Percentiles rank a stretch among this genome's conserved stretches.
These are phyloP conservation scores for Drosophila nigricruria DNA, from an alignment of 2,888 invertebrate genomes.

Conservation along the genomic window DNA sequence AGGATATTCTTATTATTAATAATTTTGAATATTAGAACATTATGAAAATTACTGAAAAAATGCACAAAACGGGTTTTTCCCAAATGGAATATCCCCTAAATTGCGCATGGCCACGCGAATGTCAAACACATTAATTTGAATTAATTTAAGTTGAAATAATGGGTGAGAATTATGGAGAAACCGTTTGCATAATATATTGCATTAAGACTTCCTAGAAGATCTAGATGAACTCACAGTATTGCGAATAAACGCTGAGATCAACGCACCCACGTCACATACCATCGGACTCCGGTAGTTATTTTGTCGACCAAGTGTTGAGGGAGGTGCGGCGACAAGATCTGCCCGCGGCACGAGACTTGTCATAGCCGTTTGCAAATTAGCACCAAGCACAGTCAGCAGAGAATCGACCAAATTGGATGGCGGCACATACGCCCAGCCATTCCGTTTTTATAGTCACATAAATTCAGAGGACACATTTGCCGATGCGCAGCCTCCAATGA, in stretches of 20 bases:
- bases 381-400: conserved; percentile 50
- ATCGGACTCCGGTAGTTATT: conserved; percentile 42
- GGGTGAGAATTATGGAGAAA: conserved; percentile 33
- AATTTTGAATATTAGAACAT: neutral
- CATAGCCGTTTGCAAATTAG: conserved; percentile 71
- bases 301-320: neutral
- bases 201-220: conserved; percentile 69
- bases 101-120: conserved; percentile 27
- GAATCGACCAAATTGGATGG: conserved; percentile 23
- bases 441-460: conserved; percentile 66
- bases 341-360: conserved; percentile 61
- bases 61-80: conserved; percentile 23
- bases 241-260: conserved; percentile 60
- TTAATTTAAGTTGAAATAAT: conserved; percentile 56
- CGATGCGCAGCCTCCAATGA: conserved; percentile 53
- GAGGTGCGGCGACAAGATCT: conserved; percentile 27
- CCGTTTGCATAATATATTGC: conserved; percentile 72
- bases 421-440: conserved; percentile 46
- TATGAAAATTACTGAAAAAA: neutral
- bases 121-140: conserved; percentile 63
- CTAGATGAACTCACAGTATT: conserved; percentile 51
- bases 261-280: conserved; percentile 71
- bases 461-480: conserved; percentile 59
- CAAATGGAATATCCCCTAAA: conserved; percentile 25
- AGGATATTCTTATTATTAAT: neutral